These are phyloP conservation scores for Chaetodon auriga DNA, from an alignment of 2,113 vertebrate species.

Conservation along the genomic window DNA sequence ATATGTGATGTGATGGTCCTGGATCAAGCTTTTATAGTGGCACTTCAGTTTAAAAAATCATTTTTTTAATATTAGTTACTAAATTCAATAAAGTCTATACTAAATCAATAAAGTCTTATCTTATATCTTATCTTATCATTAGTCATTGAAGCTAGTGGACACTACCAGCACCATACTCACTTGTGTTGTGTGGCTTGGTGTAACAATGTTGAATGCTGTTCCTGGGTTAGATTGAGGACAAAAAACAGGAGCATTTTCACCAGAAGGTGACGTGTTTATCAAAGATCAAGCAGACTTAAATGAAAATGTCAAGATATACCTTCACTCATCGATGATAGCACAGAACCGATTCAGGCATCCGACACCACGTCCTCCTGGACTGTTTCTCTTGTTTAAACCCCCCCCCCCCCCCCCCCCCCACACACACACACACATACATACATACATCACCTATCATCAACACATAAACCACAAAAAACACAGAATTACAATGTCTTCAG, in stretches of 20 bases:
- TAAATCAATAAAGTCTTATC: no score
- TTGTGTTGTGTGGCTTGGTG: not conserved
- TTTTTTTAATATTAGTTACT: not conserved
- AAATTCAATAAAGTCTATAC: no score
- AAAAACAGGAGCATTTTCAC: not conserved
- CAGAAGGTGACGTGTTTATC: not conserved
- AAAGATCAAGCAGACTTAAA: not conserved
- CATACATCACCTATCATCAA: not conserved
- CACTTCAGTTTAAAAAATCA: not conserved
- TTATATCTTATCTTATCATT: not conserved
- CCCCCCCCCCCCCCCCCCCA: no score
- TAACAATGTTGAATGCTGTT: not conserved
- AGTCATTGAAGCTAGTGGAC: no score
- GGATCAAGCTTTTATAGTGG: not conserved
- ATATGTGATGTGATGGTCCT: constrained; percentile 3
- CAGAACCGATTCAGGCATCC: constrained; percentile 7
- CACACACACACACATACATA: constrained; percentile 15
- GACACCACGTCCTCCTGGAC: constrained; percentile 3
- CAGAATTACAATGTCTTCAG: constrained; percentile 39
- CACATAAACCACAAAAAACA: constrained; percentile 43
- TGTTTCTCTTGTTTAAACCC: constrained; percentile 16
- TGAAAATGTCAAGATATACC: constrained; percentile 8
- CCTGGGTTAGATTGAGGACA: constrained; percentile 1
- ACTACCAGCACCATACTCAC: no score
- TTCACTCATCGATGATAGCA: constrained; percentile 6